Evolutionary conservation across 2,113 vertebrate species (phyloP), one percentile per base, ranked within the genome.

Genomic region (Lampris megalopsis): DNA sequence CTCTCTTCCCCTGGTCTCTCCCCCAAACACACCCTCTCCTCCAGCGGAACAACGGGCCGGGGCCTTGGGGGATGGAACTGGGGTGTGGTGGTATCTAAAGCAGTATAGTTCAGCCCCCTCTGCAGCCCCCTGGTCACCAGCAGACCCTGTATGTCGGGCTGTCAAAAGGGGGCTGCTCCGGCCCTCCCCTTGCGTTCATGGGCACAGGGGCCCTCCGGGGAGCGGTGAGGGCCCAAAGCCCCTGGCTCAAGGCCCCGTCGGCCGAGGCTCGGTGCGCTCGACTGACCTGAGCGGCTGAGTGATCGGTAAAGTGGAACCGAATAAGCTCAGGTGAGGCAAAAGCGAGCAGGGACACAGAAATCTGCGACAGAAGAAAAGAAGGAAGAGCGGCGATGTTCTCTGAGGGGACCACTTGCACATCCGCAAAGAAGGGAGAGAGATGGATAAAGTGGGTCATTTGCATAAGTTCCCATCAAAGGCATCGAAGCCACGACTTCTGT

Each of bases 111-210:
- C 49, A 79, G 78, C 70, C 88, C 90, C 86, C 68, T 85, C 71
- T 52, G 76, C 79, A 85, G 86, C 86, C 89, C 88, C 88, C 80
- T 91, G 89, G 91, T 92, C 92, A 93, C 91, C 91, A 93, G 91
- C 89, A 92, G 78, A 87, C 82, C 77, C 79, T 87, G 78, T 89
- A 88, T 92, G 86, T 90, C 86, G 91, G 84, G 85, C 89, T 92
- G 92, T 93, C 93, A 92, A 84, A 86, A 50, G 11, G 80, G 64
- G 80, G 91, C 75, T 38, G 79, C 82, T 77, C 89, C 73, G 68
- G 76, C 77, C 90, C 88, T 90, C 91, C 91, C 89, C 81, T 90
- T 78, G 77, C 49, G 61, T 81, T 79, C 86, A 81, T 0, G 7
- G 79, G 76, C 80, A 82, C 89, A 24, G 24, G 24, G 24, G 85